These are phyloP conservation scores for Mamestra brassicae DNA, from an alignment of 2,888 invertebrate genomes.

Conservation along the genomic window DNA sequence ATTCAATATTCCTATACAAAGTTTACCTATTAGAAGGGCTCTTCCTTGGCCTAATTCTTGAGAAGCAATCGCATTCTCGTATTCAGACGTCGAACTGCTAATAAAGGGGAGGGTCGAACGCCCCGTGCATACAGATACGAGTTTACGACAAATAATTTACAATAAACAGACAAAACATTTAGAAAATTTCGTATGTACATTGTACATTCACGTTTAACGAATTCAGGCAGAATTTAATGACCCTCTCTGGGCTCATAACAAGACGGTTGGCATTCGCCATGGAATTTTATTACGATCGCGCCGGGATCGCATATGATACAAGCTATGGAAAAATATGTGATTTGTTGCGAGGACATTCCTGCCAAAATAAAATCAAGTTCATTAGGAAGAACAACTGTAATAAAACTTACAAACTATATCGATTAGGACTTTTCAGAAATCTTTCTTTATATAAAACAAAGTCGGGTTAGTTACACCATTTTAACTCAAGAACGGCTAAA, in stretches of 20 bases:
- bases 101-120: slow-evolving; percentile 33
- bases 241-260: slow-evolving; percentile 65
- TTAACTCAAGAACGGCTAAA: no score
- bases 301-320: slow-evolving; percentile 41
- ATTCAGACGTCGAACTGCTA: slow-evolving; percentile 37
- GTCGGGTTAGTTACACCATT: no score
- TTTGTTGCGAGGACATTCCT: slow-evolving; percentile 11
- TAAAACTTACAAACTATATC: background rate
- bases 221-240: slow-evolving; percentile 75
- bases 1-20: slow-evolving; percentile 6
- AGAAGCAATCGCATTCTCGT: slow-evolving; percentile 21
- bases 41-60: slow-evolving; percentile 5
- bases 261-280: slow-evolving; percentile 62
- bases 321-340: slow-evolving; percentile 52
- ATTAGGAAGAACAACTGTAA: background rate
- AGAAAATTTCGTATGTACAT: slow-evolving; percentile 58
- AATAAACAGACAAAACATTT: slow-evolving; percentile 60
- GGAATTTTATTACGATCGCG: slow-evolving; percentile 71
- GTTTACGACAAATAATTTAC: slow-evolving; percentile 38
- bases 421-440: background rate
- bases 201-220: slow-evolving; percentile 61
- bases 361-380: slow-evolving; percentile 3
- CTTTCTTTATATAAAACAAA: no score
- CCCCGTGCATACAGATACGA: slow-evolving; percentile 42
- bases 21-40: background rate